Conservation (phyloP, 2,113 vertebrate genomes). For the Entosphenus tridentatus region DNA sequence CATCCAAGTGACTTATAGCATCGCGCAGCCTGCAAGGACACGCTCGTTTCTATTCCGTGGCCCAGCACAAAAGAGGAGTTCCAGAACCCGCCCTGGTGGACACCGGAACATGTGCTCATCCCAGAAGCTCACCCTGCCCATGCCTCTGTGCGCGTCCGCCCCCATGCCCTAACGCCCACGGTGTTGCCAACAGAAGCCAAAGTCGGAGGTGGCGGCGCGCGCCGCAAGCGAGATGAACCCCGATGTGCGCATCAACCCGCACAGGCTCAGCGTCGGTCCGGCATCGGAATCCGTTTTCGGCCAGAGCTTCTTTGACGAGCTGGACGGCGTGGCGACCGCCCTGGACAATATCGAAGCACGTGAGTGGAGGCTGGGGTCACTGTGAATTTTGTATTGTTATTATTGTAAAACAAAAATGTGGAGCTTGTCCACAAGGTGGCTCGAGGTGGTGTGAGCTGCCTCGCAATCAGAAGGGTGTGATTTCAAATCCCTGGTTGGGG, state of each 20-base stretch:
- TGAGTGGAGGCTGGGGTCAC: slow-evolving; percentile 20
- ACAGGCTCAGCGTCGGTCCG: slow-evolving; percentile 30
- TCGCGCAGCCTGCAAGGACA: background rate
- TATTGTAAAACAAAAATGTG: too few species aligned
- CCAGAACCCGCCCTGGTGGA: too few species aligned
- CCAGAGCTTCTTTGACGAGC: slow-evolving; percentile 27
- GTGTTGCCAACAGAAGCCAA: slow-evolving; percentile 26
- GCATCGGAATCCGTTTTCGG: slow-evolving; percentile 31
- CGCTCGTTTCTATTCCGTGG: background rate
- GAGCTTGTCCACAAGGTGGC: too few species aligned
- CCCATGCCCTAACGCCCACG: too few species aligned
- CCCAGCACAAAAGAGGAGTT: slow-evolving; percentile 11
- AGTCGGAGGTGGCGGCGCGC: slow-evolving; percentile 33
- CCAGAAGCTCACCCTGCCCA: too few species aligned
- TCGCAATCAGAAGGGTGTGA: too few species aligned
- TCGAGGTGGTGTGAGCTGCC: too few species aligned
- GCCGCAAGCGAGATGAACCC: slow-evolving; percentile 35
- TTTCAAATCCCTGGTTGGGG: too few species aligned
- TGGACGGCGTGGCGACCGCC: slow-evolving; percentile 39
- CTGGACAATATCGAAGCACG: slow-evolving; percentile 49
- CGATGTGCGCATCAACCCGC: slow-evolving; percentile 23
- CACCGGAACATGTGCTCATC: too few species aligned
- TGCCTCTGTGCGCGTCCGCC: too few species aligned
- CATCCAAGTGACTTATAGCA: slow-evolving; percentile 7
- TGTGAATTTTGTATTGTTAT: too few species aligned